Evolutionary conservation across 2,797 vertebrate species (phyloP).

Genomic region (Ceyx erithaca): DNA sequence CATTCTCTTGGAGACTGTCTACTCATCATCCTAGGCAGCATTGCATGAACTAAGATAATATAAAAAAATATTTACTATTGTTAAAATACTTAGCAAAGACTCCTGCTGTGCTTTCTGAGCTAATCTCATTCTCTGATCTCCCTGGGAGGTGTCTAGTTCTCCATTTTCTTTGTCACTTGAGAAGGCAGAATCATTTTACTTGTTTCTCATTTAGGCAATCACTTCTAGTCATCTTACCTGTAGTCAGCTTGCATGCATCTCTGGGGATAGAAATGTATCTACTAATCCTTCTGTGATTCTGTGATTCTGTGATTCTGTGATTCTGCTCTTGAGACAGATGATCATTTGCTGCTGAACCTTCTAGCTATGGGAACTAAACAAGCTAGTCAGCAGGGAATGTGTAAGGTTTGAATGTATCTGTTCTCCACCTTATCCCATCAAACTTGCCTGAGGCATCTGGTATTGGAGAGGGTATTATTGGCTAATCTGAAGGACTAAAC

Average conservation of each 20-base stretch:
- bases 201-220: neutral
- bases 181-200: neutral
- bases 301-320: too few species aligned
- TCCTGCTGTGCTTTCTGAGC: neutral
- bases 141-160: neutral
- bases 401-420: neutral
- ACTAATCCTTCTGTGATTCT: too few species aligned
- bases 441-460: neutral
- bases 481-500: neutral
- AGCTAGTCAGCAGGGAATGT: neutral
- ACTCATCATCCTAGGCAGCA: neutral
- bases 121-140: neutral
- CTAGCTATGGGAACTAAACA: neutral
- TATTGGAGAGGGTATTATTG: neutral
- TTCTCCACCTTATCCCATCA: neutral
- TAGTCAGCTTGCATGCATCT: neutral
- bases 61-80: slow-evolving; percentile 35
- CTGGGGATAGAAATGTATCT: neutral
- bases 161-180: slow-evolving; percentile 11
- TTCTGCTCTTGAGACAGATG: neutral
- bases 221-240: neutral
- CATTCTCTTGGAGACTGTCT: neutral
- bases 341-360: neutral
- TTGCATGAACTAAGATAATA: slow-evolving; percentile 4
- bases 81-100: neutral